Evolutionary conservation across 2,113 vertebrate species (phyloP).

Genomic region (Castor canadensis): DNA sequence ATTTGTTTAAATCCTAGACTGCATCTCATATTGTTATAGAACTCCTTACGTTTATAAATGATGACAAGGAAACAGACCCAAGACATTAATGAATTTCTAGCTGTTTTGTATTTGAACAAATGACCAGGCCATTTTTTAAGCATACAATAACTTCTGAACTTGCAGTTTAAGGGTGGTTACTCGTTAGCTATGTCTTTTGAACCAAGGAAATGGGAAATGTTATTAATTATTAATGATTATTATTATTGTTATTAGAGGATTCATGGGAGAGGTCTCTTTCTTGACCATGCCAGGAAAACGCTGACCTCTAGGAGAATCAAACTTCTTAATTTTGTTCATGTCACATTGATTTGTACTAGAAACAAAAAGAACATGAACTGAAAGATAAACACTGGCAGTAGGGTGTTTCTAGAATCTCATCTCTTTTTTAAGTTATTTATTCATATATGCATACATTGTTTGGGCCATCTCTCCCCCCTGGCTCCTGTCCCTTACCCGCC

Average conservation of each 20-base stretch:
- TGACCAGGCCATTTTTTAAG: conserved; percentile 60
- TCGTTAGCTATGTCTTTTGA: conserved; percentile 63
- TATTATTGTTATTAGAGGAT: conserved; percentile 57
- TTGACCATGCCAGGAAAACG: conserved; percentile 21
- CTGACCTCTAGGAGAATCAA: conserved; percentile 26
- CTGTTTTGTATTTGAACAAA: conserved; percentile 67
- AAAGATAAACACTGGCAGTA: not conserved
- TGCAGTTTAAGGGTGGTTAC: conserved; percentile 52
- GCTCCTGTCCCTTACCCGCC: too few species aligned
- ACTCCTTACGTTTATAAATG: conserved; percentile 21
- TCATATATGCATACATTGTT: too few species aligned
- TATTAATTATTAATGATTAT: too few species aligned
- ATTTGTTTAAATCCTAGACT: conserved; percentile 11
- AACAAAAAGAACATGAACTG: not conserved
- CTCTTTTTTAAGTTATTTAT: too few species aligned
- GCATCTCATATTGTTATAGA: not conserved
- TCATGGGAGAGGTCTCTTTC: conserved; percentile 36
- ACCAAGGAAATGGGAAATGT: conserved; percentile 55
- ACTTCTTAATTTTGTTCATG: conserved; percentile 2
- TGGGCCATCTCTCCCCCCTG: too few species aligned
- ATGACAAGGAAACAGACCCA: conserved; percentile 61
- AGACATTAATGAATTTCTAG: conserved; percentile 58
- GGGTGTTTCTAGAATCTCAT: not conserved
- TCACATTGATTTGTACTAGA: not conserved
- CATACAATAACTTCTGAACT: conserved; percentile 68